Conservation (phyloP, 2,113 vertebrate genomes). For the Piliocolobus tephrosceles region DNA sequence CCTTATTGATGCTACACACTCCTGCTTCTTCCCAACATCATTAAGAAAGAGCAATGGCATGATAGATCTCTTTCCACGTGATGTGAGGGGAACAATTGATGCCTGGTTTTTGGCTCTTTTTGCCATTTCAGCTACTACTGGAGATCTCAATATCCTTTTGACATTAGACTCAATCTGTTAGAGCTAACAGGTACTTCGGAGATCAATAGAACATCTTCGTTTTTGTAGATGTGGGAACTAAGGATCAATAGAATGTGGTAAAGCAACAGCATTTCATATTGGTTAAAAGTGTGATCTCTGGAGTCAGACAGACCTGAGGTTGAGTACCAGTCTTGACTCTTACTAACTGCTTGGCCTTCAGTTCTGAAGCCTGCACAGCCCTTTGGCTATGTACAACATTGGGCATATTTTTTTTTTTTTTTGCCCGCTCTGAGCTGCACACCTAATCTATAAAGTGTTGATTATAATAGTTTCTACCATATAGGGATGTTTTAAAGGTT, state of each 20-base stretch:
- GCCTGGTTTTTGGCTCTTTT: not conserved
- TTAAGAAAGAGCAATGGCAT: not conserved
- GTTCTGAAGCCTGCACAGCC: not conserved
- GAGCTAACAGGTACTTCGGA: not conserved
- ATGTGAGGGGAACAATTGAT: not conserved
- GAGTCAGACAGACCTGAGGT: not conserved
- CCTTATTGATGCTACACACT: not conserved
- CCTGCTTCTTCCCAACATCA: not conserved
- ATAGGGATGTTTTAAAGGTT: not conserved
- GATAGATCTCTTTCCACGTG: not conserved
- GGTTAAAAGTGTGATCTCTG: not conserved
- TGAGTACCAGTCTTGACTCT: not conserved
- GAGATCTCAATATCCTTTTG: constrained; percentile 2
- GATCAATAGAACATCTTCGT: not conserved
- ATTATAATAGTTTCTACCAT: not conserved
- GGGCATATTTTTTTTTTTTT: not conserved
- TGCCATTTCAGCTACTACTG: not conserved
- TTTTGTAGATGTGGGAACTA: constrained; percentile 9
- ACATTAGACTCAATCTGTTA: not conserved
- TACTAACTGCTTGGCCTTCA: not conserved
- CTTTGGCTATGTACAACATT: not conserved
- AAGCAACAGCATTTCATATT: not conserved
- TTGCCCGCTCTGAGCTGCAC: not conserved
- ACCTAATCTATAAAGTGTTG: not conserved
- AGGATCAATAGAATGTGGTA: constrained; percentile 18